Base-by-base conservation (phyloP, 2,113 vertebrate genomes). In the Catharus fuscescens region DNA sequence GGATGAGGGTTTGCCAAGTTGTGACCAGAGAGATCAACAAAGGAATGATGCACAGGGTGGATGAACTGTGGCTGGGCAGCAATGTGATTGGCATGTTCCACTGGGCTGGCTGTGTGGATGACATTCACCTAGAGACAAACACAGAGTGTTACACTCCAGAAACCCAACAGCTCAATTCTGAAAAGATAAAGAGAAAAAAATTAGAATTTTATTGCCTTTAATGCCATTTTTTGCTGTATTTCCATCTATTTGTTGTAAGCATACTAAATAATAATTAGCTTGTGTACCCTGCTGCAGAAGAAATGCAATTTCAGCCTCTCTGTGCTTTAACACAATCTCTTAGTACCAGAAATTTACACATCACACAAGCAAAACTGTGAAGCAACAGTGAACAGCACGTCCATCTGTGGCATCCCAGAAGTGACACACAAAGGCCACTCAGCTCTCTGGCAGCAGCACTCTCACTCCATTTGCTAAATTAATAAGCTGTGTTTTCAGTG, bases 11-110 rank as follows among this genome's bases (percentile, higher is more conserved):
- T 99, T 73, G 98, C 98, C 80, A 99, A 96, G 97, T 99, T 99
- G 98, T 99, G 99, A 19, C 99, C 99, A 4, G 99, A 98, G 88
- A 99, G 98, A 91, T 99, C 99, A 9, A 99, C 98, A 23, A 99
- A 99, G 4, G 99, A 98, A 4, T 98, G 99, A 67, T 99, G 99
- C 78, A 99, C 97, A 0, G 99, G 99, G 76, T 99, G 99, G 53
- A 99, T 98, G 59, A 99, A 99, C 84, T 99, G 99, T 0, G 99
- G 99, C 86, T 99, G 99, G 4, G 98, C 98, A 44, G 99, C 98
- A 72, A 99, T 98, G 64, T 99, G 99, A 97, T 98, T 99, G 23
- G 98, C 98, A 0, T 99, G 99, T 60, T 99, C 99, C 88, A 98
- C 65, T 0, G 99, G 98, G 96, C 95, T 99, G 93, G 98, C 98